A percentile compares a stretch with the other conserved stretches of the same genome.
Conservation (phyloP, 2,888 invertebrate genomes). For the Dynastes tityus region DNA sequence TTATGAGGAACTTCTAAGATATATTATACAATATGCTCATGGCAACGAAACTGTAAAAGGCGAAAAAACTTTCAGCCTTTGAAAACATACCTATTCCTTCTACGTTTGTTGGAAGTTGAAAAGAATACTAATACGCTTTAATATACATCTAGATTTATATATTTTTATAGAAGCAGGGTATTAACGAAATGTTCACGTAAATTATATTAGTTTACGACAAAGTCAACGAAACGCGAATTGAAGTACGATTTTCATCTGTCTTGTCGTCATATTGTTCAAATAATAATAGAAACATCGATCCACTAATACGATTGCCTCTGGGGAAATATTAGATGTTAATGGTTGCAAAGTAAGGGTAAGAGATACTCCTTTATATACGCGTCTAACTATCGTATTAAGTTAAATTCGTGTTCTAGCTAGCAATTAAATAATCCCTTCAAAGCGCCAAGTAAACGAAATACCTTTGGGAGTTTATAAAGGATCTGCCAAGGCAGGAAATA, state of each 20-base stretch:
- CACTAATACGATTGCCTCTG: constrained; percentile 60
- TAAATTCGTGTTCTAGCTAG: constrained; percentile 67
- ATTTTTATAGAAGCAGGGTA: not conserved
- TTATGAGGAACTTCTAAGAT: constrained; percentile 61
- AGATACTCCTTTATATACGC: constrained; percentile 68
- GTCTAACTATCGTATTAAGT: constrained; percentile 70
- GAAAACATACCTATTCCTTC: no score
- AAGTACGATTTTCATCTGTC: not conserved
- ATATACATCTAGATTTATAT: no score
- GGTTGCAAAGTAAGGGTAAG: constrained; percentile 69
- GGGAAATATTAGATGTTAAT: constrained; percentile 69
- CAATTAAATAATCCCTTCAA: constrained; percentile 72
- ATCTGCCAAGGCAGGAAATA: constrained; percentile 18
- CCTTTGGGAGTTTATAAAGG: constrained; percentile 65
- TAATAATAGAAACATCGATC: constrained; percentile 58
- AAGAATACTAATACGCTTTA: not conserved
- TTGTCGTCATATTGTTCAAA: constrained; percentile 25
- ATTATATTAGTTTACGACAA: not conserved
- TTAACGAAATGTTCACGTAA: not conserved
- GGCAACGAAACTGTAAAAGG: not conserved
- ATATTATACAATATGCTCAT: not conserved
- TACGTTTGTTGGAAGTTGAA: no score
- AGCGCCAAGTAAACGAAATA: constrained; percentile 69
- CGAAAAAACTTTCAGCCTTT: not conserved
- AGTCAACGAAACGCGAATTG: not conserved